Evolutionary conservation across 2,888 invertebrate species (phyloP).

Genomic region (Tromatobia lineatoria): DNA sequence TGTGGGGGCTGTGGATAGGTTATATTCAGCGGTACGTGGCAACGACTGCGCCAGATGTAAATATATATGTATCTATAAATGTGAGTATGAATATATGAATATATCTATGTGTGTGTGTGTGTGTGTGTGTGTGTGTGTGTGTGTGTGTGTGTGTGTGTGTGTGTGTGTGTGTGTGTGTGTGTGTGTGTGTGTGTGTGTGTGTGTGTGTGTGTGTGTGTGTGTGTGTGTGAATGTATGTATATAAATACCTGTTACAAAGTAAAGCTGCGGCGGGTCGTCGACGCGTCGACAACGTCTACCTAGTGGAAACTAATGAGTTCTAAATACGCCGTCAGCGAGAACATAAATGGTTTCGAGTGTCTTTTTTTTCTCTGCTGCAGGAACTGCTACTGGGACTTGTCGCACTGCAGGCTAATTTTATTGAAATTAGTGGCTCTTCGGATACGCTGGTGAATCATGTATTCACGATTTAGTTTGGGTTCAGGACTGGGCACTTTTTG

Average conservation of each 20-base stretch:
- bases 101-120: slow-evolving; percentile 13
- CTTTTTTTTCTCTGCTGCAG: slow-evolving; percentile 24
- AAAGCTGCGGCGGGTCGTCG: slow-evolving; percentile 59
- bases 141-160: neutral
- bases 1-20: slow-evolving; percentile 35
- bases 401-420: slow-evolving; percentile 59
- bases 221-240: slow-evolving; percentile 9
- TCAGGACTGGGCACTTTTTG: neutral
- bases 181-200: slow-evolving; percentile 13
- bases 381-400: slow-evolving; percentile 13
- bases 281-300: slow-evolving; percentile 65
- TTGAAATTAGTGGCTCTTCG: slow-evolving; percentile 27
- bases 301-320: slow-evolving; percentile 80
- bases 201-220: no score
- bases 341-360: slow-evolving; percentile 63
- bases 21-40: slow-evolving; percentile 17
- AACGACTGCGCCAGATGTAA: neutral
- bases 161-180: slow-evolving; percentile 21
- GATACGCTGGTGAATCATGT: slow-evolving; percentile 25
- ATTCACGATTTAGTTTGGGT: slow-evolving; percentile 1
- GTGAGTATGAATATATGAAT: slow-evolving; percentile 1
- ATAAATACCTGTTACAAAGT: slow-evolving; percentile 46
- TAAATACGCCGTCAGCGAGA: slow-evolving; percentile 76
- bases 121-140: slow-evolving; percentile 5
- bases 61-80: slow-evolving; percentile 31